A percentile compares a stretch with the other conserved stretches of the same genome.
These are phyloP conservation scores for Drusus annulatus DNA, from an alignment of 1,140 invertebrate species.

Conservation along the genomic window DNA sequence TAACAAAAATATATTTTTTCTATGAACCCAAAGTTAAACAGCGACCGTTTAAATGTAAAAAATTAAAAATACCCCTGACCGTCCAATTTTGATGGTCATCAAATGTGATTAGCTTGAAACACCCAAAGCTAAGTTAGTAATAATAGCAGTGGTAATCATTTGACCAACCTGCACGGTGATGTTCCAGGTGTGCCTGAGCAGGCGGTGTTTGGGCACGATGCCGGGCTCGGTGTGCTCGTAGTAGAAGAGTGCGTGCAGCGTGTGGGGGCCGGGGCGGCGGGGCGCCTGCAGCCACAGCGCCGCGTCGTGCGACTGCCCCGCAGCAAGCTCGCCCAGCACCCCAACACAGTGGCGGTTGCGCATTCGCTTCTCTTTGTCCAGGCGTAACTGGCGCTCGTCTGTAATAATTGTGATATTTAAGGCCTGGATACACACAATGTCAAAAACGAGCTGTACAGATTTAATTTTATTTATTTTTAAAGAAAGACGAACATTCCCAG, in stretches of 20 bases:
- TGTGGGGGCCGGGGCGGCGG: conserved; percentile 73
- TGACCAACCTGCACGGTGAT: conserved; percentile 71
- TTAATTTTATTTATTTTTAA: too few species aligned
- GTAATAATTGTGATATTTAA: conserved; percentile 16
- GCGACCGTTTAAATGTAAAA: too few species aligned
- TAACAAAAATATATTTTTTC: too few species aligned
- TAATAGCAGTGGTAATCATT: too few species aligned
- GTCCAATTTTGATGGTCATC: too few species aligned
- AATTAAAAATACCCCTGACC: too few species aligned
- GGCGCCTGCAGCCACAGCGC: conserved; percentile 78
- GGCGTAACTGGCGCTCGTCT: conserved; percentile 59
- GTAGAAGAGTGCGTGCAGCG: conserved; percentile 79
- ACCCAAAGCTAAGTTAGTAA: too few species aligned
- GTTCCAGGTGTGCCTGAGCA: conserved; percentile 77
- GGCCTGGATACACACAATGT: too few species aligned
- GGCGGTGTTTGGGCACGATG: conserved; percentile 68
- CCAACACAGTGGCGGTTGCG: conserved; percentile 65
- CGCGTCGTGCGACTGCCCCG: conserved; percentile 70
- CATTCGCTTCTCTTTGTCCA: conserved; percentile 63
- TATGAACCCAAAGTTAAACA: too few species aligned
- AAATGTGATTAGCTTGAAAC: too few species aligned
- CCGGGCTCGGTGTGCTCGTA: conserved; percentile 74
- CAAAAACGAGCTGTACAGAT: too few species aligned
- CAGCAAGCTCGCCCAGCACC: conserved; percentile 65
- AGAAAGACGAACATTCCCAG: too few species aligned